These are phyloP conservation scores for Gila orcuttii DNA, from an alignment of 2,113 vertebrate species.

Conservation along the genomic window DNA sequence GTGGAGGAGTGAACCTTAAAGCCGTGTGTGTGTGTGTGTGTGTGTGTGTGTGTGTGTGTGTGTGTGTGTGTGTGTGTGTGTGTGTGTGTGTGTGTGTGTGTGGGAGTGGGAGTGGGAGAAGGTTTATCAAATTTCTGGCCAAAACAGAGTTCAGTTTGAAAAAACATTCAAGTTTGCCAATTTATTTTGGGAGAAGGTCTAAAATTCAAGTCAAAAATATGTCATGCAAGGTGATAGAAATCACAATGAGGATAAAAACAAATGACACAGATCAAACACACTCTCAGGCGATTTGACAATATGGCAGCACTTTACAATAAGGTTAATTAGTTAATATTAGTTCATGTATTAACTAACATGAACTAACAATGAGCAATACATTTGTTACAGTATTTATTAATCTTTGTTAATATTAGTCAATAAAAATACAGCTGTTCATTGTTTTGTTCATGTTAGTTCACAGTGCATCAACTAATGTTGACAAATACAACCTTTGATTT, in stretches of 20 bases:
- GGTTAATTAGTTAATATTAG: no score
- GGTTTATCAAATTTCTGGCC: constrained; percentile 7
- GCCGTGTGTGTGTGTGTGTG: background rate
- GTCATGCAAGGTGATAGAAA: background rate
- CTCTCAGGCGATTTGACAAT: background rate
- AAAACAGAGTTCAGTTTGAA: constrained; percentile 32
- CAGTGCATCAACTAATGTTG: no score
- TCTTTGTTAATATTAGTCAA: no score
- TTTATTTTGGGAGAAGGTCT: constrained; percentile 19
- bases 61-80: background rate
- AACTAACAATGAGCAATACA: no score
- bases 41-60: no score
- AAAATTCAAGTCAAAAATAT: background rate
- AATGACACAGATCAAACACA: background rate
- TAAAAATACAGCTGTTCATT: no score
- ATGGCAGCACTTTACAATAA: no score
- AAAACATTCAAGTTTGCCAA: constrained; percentile 8
- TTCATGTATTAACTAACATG: no score
- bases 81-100: no score
- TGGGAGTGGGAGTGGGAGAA: background rate
- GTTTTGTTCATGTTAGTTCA: no score
- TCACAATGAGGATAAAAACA: background rate
- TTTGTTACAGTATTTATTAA: no score
- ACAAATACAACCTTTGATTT: no score
- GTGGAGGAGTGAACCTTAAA: constrained; percentile 27